Evolutionary conservation across 2,797 vertebrate species (phyloP), one percentile per base, ranked within the genome.

Genomic region (Lagodon rhomboides): DNA sequence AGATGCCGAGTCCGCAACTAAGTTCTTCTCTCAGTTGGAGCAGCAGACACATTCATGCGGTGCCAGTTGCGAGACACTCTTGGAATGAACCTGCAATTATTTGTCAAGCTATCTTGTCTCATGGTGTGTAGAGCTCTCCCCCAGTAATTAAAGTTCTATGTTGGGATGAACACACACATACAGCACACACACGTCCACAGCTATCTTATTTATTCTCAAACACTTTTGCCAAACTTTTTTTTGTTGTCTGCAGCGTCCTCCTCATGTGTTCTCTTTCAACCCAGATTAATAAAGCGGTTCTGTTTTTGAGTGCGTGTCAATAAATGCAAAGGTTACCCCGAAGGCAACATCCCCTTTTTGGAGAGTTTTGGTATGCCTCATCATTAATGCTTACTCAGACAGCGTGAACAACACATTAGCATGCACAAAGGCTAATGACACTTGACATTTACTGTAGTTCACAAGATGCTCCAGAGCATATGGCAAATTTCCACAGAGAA

Each of bases 391-490:
- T 83, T 79, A 85, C 85, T 89, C 90, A 89, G 76, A 89, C 77
- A 75, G 87, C 85, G 77, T 73, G 80, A 87, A 74, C 77, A 81
- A 79, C 82, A 87, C 88, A 93, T 94, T 93, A 91, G 81, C 77
- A 93, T 91, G 86, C 89, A 82, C 69, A 91, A 84, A 77, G 81
- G 74, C 80, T 82, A 85, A 87, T 84, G 87, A 87, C 90, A 90
- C 89, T 93, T 93, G 92, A 94, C 92, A 94, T 93, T 94, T 90
- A 90, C 82, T 89, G 89, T 89, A 89, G 90, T 93, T 93, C 91
- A 93, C 82, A 75, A 89, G 90, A 91, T 84, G 91, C 88, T 93
- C 76, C 83, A 62, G 86, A 93, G 89, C 91, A 92, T 91, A 91
- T 91, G 91, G 89, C 89, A 84, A 72, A 85, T 93, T 91, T 94